Conservation (phyloP, 2,113 vertebrate species). For the Syngnathus floridae region DNA sequence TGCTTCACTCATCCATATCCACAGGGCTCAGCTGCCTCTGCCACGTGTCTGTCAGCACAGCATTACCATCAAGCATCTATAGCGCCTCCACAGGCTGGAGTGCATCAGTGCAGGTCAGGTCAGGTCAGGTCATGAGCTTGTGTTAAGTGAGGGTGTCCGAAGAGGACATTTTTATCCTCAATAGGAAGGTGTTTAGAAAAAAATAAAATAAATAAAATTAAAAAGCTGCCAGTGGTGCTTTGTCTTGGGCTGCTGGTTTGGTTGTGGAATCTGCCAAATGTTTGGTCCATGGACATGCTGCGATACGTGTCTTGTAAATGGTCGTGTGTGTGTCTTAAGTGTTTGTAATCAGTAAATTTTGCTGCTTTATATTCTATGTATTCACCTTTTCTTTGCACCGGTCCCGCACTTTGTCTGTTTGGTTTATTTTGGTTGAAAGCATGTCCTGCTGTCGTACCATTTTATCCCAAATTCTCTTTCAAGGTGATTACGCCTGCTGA, state of each 20-base stretch:
- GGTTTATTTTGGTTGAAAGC: constrained; percentile 55
- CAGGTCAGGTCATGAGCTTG: constrained; percentile 46
- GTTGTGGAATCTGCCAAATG: constrained; percentile 55
- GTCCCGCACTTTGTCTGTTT: constrained; percentile 44
- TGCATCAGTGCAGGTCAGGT: constrained; percentile 57
- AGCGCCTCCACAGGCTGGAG: constrained; percentile 46
- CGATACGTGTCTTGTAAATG: constrained; percentile 38
- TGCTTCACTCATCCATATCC: constrained; percentile 63
- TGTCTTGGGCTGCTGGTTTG: constrained; percentile 71
- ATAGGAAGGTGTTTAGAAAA: constrained; percentile 50
- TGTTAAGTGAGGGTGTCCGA: neutral
- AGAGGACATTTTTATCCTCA: constrained; percentile 22
- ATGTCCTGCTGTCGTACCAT: constrained; percentile 60
- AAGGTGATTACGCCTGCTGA: constrained; percentile 40
- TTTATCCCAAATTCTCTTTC: constrained; percentile 37
- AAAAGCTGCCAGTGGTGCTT: constrained; percentile 66
- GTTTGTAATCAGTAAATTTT: constrained; percentile 44
- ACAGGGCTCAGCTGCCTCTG: constrained; percentile 56
- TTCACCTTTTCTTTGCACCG: constrained; percentile 51
- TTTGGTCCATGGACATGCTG: constrained; percentile 37
- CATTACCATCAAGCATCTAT: constrained; percentile 69
- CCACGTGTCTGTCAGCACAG: constrained; percentile 75
- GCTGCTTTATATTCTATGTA: constrained; percentile 54
- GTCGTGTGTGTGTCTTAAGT: constrained; percentile 29
- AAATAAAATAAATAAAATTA: constrained; percentile 29